Evolutionary conservation across 2,113 vertebrate species (phyloP), one percentile per base, ranked within the genome.

Genomic region (Monopterus albus): DNA sequence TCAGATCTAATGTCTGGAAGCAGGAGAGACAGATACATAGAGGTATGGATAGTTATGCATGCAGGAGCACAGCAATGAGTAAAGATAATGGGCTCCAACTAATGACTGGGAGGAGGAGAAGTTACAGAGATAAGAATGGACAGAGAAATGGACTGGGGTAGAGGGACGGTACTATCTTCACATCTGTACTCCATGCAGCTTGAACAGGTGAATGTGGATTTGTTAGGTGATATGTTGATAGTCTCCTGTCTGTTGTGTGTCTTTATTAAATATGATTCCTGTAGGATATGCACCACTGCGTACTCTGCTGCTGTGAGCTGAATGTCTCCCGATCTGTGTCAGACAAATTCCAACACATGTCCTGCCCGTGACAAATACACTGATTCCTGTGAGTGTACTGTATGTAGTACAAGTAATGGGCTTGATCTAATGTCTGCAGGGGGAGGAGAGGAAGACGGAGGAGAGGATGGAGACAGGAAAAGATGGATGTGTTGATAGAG

Each of bases 401-500:
- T 78, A 56, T 70, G 53, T 45, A 51, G 55, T 31, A 38, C 66
- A 63, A 59, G 78, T 79, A 83, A 88, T 79, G 59, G 81, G 57
- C 67, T 79, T 85, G 67, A 85, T 81, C 74, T 73, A 81, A 78
- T 70, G 67, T 79, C 76, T 63, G 72, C 26, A 26, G 40, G 45
- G n/a, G 74, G 65, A 79, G 43, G 28, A 81, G 45, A 56, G 33
- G 21, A 29, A 28, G 40, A 23, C 38, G 46, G 25, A 42, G 51
- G 38, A 69, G 26, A 55, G 69, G 58, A 53, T 50, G 57, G 74
- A 72, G 69, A 83, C 64, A 56, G 43, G 42, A 49, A 26, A 70
- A 85, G 77, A 86, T 81, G 61, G 81, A 88, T 88, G 76, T 75
- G 68, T 74, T 68, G 70, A 86, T 74, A 57, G 77, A 81, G 65